phyloP scores from a whole-genome alignment of 1,140 invertebrate genomes.

The Euschistus heros region DNA sequence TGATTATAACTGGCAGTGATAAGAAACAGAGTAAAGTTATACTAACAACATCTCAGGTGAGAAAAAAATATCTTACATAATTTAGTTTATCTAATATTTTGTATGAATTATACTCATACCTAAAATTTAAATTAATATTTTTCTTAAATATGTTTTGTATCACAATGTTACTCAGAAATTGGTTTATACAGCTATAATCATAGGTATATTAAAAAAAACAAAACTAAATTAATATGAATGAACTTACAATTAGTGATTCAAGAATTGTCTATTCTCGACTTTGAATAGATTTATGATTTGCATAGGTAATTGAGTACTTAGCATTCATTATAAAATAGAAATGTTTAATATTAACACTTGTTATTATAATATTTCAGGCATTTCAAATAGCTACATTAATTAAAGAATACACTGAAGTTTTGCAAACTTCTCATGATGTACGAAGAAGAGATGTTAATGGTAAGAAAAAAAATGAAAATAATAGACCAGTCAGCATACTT shows the following conservation, averaged over 20 bases:
- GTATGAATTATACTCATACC: neutral
- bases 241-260: too few relatives aligned
- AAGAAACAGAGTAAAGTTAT: constrained; percentile 87
- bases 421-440: constrained; percentile 38
- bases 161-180: too few relatives aligned
- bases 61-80: neutral
- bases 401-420: constrained; percentile 78
- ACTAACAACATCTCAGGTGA: constrained; percentile 72
- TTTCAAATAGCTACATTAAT: constrained; percentile 90
- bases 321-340: too few relatives aligned
- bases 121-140: too few relatives aligned
- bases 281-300: too few relatives aligned
- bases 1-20: constrained; percentile 78
- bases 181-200: too few relatives aligned
- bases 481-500: constrained; percentile 41
- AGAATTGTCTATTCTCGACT: too few relatives aligned
- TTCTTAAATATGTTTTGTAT: too few relatives aligned
- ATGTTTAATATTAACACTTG: too few relatives aligned
- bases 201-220: too few relatives aligned
- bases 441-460: constrained; percentile 28
- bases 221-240: too few relatives aligned
- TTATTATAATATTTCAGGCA: constrained; percentile 45
- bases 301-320: too few relatives aligned
- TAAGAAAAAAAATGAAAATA: constrained; percentile 31
- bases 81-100: neutral